Evolutionary conservation across 2,888 invertebrate genomes (phyloP).

Genomic region (Poecilus cupreus): DNA sequence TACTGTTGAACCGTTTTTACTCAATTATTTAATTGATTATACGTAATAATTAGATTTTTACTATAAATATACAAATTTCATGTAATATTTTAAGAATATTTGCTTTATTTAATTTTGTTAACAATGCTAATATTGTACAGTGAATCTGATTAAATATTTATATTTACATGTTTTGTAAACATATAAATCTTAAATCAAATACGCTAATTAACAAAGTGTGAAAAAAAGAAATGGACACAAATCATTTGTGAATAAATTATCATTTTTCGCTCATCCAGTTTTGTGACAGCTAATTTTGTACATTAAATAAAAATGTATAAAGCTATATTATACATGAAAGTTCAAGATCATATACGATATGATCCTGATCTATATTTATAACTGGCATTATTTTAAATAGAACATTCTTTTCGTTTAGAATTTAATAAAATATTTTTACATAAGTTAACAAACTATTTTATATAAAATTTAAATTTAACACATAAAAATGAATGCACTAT

Average conservation of each 20-base stretch:
- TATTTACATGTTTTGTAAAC: conserved; percentile 49
- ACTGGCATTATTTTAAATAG: conserved; percentile 37
- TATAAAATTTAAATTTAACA: conserved; percentile 46
- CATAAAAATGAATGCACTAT: conserved; percentile 39
- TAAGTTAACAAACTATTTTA: conserved; percentile 46
- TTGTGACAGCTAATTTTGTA: conserved; percentile 46
- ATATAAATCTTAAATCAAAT: conserved; percentile 34
- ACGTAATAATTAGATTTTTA: neutral
- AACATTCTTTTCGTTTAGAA: conserved; percentile 41
- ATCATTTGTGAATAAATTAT: conserved; percentile 42
- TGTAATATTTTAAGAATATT: conserved; percentile 36
- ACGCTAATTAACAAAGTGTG: conserved; percentile 39
- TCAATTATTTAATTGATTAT: too few species aligned
- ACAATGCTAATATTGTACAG: conserved; percentile 42
- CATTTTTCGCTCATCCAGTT: neutral
- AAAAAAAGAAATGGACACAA: conserved; percentile 31
- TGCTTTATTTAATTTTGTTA: conserved; percentile 44
- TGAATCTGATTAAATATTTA: conserved; percentile 50
- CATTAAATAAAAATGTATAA: conserved; percentile 40
- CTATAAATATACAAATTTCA: neutral
- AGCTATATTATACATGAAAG: conserved; percentile 30
- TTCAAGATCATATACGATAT: conserved; percentile 26
- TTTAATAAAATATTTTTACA: conserved; percentile 45
- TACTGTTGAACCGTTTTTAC: too few species aligned
- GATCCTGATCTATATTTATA: conserved; percentile 25